Conservation (phyloP, 2,797 vertebrate species). For the Hirundo rustica region DNA sequence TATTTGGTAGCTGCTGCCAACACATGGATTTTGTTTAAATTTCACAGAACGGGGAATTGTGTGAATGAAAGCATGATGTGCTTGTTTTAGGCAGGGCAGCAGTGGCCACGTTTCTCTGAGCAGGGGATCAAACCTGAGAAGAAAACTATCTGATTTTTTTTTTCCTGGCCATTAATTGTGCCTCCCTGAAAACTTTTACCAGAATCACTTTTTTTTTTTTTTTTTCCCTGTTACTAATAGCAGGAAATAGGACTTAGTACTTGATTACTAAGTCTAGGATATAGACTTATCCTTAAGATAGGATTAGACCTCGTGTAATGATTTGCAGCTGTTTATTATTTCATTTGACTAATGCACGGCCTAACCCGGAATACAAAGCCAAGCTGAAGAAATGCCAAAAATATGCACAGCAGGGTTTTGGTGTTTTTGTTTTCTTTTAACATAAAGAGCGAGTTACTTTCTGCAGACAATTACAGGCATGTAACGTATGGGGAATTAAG, state of each 20-base stretch:
- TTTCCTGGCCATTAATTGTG: not conserved
- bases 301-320: not conserved
- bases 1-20: not conserved
- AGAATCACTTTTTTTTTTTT: not conserved
- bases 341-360: not conserved
- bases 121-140: not conserved
- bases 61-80: not conserved
- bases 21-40: not conserved
- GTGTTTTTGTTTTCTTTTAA: not conserved
- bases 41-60: not conserved
- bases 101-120: not conserved
- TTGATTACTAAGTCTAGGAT: not conserved
- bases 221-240: not conserved
- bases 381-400: not conserved
- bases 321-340: conserved; percentile 7
- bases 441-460: not conserved
- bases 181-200: not conserved
- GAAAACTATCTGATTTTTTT: not conserved
- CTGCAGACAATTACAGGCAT: not conserved
- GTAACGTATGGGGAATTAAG: not conserved
- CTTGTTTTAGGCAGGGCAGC: not conserved
- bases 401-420: not conserved
- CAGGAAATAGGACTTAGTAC: not conserved
- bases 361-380: not conserved
- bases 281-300: not conserved